Evolutionary conservation across 2,888 invertebrate genomes (phyloP), one percentile per base, ranked within the genome.

Genomic region (Xestia rhomboidea): DNA sequence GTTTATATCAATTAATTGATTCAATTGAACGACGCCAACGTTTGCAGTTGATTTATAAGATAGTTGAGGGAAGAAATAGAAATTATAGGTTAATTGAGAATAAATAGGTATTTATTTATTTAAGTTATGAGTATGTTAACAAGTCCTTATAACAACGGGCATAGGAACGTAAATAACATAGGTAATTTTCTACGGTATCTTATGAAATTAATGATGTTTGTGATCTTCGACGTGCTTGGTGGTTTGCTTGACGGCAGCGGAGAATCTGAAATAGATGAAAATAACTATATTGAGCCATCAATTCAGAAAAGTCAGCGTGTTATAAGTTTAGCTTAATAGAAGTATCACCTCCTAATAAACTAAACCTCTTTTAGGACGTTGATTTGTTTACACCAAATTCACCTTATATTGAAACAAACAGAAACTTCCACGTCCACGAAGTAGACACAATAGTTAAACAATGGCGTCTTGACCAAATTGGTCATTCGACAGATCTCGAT

Each of bases 231-330:
- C 73, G 62, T 90, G 91, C 62, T 90, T 88, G 4, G 89, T 91
- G 11, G 88, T 86, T 81, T 91, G 90, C 70, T 91, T 90, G 34
- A 91, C 90, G n/a, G 84, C 86, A 69, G 91, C 91, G 15, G 85
- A 86, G 80, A 91, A 91, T 76, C 91, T 91, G 89, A 44, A 90
- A 89, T 30, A 54, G 46, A 62, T 30, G 27, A 10, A 44, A n/a
- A 66, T 21, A 27, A 49, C 24, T 11, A 27, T 30, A 68, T 57
- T 38, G 30, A 41, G 18, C 0, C 30, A 2, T 57, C 11, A 24
- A 27, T 49, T 49, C 21, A 11, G 30, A 21, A 34, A 34, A 8
- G 27, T 27, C 13, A 27, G 7, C 13, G 27, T 6, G 8, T 30
- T 15, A 30, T 30, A 30, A 18, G 57, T 30, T 60, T 18, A 60